Base-by-base conservation (phyloP, 2,113 vertebrate genomes). In the Chinchilla lanigera region DNA sequence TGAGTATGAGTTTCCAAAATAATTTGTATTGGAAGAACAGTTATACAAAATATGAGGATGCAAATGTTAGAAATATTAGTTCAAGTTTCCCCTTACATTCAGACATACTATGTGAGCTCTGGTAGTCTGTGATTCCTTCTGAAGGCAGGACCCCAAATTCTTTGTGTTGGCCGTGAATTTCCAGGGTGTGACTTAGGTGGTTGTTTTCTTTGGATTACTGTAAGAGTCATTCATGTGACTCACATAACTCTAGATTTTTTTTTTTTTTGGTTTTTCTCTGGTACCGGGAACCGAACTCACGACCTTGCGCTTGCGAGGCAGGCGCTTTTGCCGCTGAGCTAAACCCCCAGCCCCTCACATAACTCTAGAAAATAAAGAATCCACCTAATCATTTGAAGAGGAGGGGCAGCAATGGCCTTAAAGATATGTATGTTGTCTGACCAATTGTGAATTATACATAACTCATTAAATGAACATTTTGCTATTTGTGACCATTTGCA, bases 401-500 rank as follows among this genome's bases (percentile, higher is more conserved):
- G 16, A 4, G 16, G 71, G 22, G 63, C 65, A 58, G 30, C 63
- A 91, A 7, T 35, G 71, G 28, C 58, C 12, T 82, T 96, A 60
- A 89, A 11, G 24, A 47, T 83, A 22, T 67, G 58, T 56, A 12
- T 50, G 24, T 24, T 30, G 7, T 86, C n/a, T n/a, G 22, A 63
- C 56, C 82, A 90, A 0, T 11, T 19, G 33, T 77, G 63, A 94
- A 41, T 35, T 56, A 44, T 85, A 86, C 41, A 67, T 77, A 90
- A 86, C 33, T 63, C 89, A 69, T 82, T 94, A 93, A 85, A 58
- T 85, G 58, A 88, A 69, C 63, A 61, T 93, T 73, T 92, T 88
- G 67, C 67, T 63, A 38, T 90, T 88, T 33, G 11, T 67, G 67
- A 90, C 89, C 61, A 93, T 41, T 63, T 81, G 84, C 41, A 65